Base-by-base conservation (phyloP, 2,113 vertebrate species). In the Paraplagusia blochii region DNA sequence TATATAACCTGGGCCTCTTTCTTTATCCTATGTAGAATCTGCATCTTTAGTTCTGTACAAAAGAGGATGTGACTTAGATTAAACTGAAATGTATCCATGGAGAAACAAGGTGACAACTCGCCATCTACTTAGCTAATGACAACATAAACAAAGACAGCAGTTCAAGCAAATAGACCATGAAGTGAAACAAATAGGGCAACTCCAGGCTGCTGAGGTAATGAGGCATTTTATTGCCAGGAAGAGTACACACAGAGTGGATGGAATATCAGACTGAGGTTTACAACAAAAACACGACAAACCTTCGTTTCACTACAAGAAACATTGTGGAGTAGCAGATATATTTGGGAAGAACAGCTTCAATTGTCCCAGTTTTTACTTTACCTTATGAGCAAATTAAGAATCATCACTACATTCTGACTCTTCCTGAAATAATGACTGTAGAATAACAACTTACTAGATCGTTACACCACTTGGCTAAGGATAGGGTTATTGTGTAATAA, bases 121-220 rank as follows among this genome's bases (percentile, higher is more conserved):
- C 29, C 52, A 61, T 55, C 58, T 47, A 51, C 3, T 29, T 29
- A 53, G 54, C 49, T 11, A 9, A 55, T 42, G 53, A 40, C 33
- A 6, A 43, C 18, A 18, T 44, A 9, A 53, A 69, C 34, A 11
- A 2, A 4, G 19, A 51, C 9, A 5, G 38, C 52, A 45, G 46
- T 38, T 64, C 18, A 19, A 45, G 66, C 40, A 39, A 75, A 84
- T 76, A 18, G 53, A 60, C 65, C 11, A 40, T 66, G 59, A 76
- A 69, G 14, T 5, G 42, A 78, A 70, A 49, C 54, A 63, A 65
- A 52, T 49, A 66, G 50, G 58, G 55, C 18, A 47, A 38, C 22
- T 18, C 42, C 7, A 7, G 51, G 43, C 65, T 63, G n/a, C 22
- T 3, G 49, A 65, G 39, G 50, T 61, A 63, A 63, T 36, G 62